phyloP scores from a whole-genome alignment of 2,888 invertebrate genomes.

The Cyclophora albipunctata region DNA sequence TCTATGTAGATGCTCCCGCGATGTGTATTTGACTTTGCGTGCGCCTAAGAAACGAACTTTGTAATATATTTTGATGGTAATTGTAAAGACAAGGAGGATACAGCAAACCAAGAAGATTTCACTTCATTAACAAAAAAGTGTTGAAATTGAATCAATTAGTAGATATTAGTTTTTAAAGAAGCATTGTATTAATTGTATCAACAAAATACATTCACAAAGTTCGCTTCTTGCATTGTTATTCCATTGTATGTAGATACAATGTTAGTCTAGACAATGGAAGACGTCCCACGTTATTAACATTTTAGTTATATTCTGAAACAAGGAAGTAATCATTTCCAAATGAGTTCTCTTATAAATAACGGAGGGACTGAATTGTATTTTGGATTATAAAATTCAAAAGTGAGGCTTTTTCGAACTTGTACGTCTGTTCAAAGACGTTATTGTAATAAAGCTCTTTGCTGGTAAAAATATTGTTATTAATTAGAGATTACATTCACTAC shows the following conservation, averaged over 20 bases:
- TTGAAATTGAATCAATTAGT: background rate
- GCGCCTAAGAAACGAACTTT: slow-evolving; percentile 26
- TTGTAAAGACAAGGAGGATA: background rate
- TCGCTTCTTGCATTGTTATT: slow-evolving; percentile 12
- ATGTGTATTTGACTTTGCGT: slow-evolving; percentile 43
- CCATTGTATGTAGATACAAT: slow-evolving; percentile 7
- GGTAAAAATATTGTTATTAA: slow-evolving; percentile 4
- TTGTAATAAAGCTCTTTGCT: slow-evolving; percentile 8
- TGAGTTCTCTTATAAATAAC: slow-evolving; percentile 4
- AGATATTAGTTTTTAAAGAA: background rate
- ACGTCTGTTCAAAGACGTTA: slow-evolving; percentile 20
- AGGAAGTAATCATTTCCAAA: slow-evolving; percentile 11
- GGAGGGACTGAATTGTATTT: slow-evolving; percentile 6
- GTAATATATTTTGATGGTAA: background rate
- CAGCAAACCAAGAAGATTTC: background rate
- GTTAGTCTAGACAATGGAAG: slow-evolving; percentile 9
- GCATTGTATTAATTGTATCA: background rate
- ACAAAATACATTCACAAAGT: slow-evolving; percentile 8
- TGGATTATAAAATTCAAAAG: slow-evolving; percentile 17
- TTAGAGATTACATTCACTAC: background rate
- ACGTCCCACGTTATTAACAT: slow-evolving; percentile 9
- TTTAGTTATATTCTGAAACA: slow-evolving; percentile 5
- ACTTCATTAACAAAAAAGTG: background rate
- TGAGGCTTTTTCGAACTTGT: slow-evolving; percentile 6
- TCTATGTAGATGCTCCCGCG: slow-evolving; percentile 13